phyloP scores from a whole-genome alignment of 2,113 vertebrate species.

The Pygoscelis antarcticus region DNA sequence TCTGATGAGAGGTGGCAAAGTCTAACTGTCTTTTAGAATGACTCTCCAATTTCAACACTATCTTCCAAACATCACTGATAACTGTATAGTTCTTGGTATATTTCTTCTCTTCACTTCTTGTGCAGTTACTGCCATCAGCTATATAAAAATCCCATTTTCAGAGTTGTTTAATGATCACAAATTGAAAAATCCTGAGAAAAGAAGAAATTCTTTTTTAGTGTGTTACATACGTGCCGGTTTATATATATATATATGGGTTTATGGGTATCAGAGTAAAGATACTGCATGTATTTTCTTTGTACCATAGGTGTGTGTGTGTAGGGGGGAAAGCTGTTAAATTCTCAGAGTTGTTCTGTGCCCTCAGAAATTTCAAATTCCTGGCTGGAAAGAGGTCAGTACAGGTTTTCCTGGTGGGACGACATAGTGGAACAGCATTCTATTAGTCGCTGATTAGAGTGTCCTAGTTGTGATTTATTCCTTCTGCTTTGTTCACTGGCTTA shows the following conservation, averaged over 20 bases:
- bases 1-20: neutral
- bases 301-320: too few relatives aligned
- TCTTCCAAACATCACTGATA: neutral
- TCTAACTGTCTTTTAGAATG: neutral
- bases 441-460: neutral
- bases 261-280: neutral
- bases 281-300: neutral
- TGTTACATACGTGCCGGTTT: neutral
- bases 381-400: neutral
- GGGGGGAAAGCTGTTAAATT: neutral
- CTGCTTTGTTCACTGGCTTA: conserved; percentile 24
- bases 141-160: neutral
- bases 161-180: neutral
- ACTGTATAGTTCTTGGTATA: neutral
- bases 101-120: neutral
- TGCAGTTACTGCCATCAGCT: neutral
- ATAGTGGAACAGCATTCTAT: neutral
- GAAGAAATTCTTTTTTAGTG: neutral
- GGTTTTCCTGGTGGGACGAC: neutral
- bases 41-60: neutral
- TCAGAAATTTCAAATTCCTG: neutral
- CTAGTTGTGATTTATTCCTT: neutral
- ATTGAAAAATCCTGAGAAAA: neutral
- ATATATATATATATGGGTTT: neutral
- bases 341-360: neutral